Evolutionary conservation across 1,140 invertebrate genomes (phyloP).

Genomic region (Antheraea mylitta): DNA sequence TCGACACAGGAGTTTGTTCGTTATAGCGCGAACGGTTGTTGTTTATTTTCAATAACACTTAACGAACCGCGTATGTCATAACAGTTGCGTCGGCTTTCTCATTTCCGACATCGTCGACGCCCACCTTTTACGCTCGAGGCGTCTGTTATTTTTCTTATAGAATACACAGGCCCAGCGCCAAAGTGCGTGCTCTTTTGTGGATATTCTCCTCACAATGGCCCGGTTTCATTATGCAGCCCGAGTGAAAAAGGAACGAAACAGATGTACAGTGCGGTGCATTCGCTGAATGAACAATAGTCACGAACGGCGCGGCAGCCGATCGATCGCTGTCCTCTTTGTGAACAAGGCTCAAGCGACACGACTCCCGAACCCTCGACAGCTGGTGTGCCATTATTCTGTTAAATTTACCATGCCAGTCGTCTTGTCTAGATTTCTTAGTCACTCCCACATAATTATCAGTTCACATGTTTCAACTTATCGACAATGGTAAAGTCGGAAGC

Average conservation of each 20-base stretch:
- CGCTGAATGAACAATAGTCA: conserved; percentile 63
- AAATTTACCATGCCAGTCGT: not conserved
- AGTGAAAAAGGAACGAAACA: conserved; percentile 68
- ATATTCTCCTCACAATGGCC: conserved; percentile 65
- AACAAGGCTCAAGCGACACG: conserved; percentile 26
- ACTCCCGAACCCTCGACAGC: conserved; percentile 28
- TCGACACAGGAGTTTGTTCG: not conserved
- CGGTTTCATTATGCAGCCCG: conserved; percentile 68
- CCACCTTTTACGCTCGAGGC: conserved; percentile 57
- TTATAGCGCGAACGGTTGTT: conserved; percentile 32
- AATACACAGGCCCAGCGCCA: conserved; percentile 38
- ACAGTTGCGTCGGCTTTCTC: conserved; percentile 72
- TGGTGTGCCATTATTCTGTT: conserved; percentile 19
- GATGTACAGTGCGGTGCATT: conserved; percentile 65
- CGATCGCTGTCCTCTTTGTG: conserved; percentile 57
- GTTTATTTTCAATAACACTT: conserved; percentile 68
- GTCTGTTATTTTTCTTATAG: conserved; percentile 65
- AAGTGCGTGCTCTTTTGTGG: conserved; percentile 67
- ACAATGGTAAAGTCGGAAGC: conserved; percentile 55
- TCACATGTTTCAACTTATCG: conserved; percentile 16
- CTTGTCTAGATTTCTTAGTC: not conserved
- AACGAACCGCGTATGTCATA: conserved; percentile 72
- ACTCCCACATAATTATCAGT: not conserved
- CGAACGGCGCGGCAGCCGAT: conserved; percentile 54
- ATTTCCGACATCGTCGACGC: conserved; percentile 59